phyloP scores from a whole-genome alignment of 2,888 invertebrate genomes.

The Ceraclea dissimilis region DNA sequence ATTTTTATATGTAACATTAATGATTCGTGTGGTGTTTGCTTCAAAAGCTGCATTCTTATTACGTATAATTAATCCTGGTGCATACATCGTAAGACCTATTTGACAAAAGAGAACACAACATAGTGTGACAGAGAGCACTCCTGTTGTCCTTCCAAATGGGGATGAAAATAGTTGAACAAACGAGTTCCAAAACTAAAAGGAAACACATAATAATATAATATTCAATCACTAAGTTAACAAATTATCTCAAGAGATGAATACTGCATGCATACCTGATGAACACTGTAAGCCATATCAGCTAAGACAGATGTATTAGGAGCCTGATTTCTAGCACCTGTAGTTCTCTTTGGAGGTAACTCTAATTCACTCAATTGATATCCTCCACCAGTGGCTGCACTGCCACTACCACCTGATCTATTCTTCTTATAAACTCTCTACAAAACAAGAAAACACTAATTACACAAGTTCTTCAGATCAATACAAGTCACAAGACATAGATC shows the following conservation, averaged over 20 bases:
- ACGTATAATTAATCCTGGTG: slow-evolving; percentile 42
- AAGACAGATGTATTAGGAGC: slow-evolving; percentile 43
- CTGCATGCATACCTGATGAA: slow-evolving; percentile 35
- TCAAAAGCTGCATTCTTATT: slow-evolving; percentile 27
- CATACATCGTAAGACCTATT: slow-evolving; percentile 50
- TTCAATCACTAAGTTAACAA: background rate
- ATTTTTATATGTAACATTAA: slow-evolving; percentile 35
- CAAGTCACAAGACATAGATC: background rate
- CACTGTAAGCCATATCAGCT: slow-evolving; percentile 40
- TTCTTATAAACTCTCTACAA: slow-evolving; percentile 49
- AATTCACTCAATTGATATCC: slow-evolving; percentile 59
- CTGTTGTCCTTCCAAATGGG: slow-evolving; percentile 54
- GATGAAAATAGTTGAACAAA: slow-evolving; percentile 60
- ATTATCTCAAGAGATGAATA: too few species aligned
- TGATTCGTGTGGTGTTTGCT: slow-evolving; percentile 26
- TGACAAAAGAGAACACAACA: slow-evolving; percentile 44
- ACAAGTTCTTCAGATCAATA: background rate
- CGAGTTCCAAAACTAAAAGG: slow-evolving; percentile 59
- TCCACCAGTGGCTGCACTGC: slow-evolving; percentile 34
- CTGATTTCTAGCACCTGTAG: slow-evolving; percentile 35
- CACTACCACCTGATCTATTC: slow-evolving; percentile 38
- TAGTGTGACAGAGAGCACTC: slow-evolving; percentile 53
- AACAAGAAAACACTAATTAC: too few species aligned
- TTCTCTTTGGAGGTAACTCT: slow-evolving; percentile 58
- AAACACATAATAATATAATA: slow-evolving; percentile 9